phyloP scores from a whole-genome alignment of 2,113 vertebrate species.

The Elaphurus davidianus region DNA sequence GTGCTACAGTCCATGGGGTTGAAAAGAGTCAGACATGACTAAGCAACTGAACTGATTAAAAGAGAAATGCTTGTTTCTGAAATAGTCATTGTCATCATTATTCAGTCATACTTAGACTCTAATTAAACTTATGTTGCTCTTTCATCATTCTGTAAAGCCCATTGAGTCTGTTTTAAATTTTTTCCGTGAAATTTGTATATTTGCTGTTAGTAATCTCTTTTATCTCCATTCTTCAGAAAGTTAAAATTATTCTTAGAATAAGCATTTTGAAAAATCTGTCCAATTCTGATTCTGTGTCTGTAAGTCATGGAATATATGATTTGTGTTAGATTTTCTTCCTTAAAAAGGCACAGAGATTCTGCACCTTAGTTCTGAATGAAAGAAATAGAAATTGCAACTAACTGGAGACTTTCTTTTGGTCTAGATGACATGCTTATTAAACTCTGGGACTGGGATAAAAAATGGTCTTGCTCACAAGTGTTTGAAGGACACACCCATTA shows the following conservation, averaged over 20 bases:
- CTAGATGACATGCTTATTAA: constrained; percentile 99
- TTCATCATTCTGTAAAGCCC: constrained; percentile 16
- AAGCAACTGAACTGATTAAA: not conserved
- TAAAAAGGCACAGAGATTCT: not conserved
- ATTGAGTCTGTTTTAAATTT: not conserved
- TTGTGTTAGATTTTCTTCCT: constrained; percentile 1
- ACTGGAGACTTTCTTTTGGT: constrained; percentile 49
- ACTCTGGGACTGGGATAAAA: constrained; percentile 99
- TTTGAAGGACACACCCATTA: constrained; percentile 99
- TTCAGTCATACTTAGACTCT: not conserved
- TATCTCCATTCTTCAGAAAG: not conserved
- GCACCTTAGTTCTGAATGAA: constrained; percentile 14
- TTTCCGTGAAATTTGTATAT: not conserved
- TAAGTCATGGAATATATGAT: not conserved
- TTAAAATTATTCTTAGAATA: constrained; percentile 30
- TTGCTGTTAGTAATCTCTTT: constrained; percentile 5
- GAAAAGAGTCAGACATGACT: not conserved
- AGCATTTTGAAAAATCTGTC: constrained; percentile 25
- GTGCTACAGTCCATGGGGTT: not conserved
- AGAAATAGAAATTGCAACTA: constrained; percentile 20
- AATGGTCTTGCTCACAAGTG: constrained; percentile 98
- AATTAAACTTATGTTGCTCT: not conserved
- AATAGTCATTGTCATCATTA: not conserved
- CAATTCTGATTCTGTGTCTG: not conserved
- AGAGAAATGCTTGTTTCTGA: not conserved